Evolutionary conservation across 2,888 invertebrate species (phyloP).

Genomic region (Philaethria dido): DNA sequence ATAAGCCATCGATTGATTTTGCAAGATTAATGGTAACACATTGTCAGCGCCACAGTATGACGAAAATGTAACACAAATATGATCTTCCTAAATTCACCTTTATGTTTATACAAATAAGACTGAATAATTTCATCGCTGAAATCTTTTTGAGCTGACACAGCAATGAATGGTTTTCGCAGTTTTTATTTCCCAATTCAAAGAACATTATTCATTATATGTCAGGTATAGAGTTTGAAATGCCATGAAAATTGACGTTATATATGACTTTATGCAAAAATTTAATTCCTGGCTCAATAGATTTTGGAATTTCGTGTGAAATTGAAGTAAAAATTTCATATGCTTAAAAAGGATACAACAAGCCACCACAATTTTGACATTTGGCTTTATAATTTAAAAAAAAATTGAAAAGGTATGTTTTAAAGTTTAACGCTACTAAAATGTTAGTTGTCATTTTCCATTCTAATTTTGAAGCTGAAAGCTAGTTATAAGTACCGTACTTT

Average conservation of each 20-base stretch:
- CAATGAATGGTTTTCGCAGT: conserved; percentile 68
- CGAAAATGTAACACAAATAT: conserved; percentile 61
- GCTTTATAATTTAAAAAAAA: neutral
- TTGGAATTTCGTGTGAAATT: conserved; percentile 12
- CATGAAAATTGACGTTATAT: conserved; percentile 37
- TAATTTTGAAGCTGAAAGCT: no score
- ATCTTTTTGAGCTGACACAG: conserved; percentile 64
- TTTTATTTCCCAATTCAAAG: conserved; percentile 47
- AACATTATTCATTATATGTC: conserved; percentile 45
- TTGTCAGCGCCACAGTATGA: conserved; percentile 81
- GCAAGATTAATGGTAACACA: conserved; percentile 82
- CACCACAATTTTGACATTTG: neutral
- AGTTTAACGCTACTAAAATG: no score
- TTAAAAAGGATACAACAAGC: neutral
- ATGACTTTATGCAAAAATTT: conserved; percentile 46
- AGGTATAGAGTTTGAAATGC: conserved; percentile 46
- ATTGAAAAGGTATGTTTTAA: neutral
- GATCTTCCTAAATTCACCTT: conserved; percentile 70
- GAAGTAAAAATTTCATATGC: neutral
- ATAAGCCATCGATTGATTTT: conserved; percentile 84
- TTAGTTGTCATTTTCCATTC: no score
- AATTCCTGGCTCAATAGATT: conserved; percentile 49
- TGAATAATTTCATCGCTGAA: conserved; percentile 66
- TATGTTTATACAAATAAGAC: conserved; percentile 62
- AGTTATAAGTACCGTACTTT: no score